Percentiles rank a stretch among this genome's conserved stretches.
These are phyloP conservation scores for Stichopus horrens DNA, from an alignment of 53 echinoderm and acorn worm species.

Conservation along the genomic window DNA sequence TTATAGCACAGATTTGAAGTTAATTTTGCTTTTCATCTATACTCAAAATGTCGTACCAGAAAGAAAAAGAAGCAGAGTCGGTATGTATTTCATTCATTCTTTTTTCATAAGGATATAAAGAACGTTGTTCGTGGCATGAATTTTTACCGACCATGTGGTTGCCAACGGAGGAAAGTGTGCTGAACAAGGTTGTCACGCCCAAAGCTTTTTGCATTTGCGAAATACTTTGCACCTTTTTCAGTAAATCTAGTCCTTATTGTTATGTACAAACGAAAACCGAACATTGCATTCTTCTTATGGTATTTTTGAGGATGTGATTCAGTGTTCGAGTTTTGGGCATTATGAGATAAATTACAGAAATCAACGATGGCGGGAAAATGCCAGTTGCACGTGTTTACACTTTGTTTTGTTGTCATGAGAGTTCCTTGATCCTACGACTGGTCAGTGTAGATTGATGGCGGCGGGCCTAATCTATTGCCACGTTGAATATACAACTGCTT, in stretches of 20 bases:
- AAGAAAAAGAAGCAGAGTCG: constrained; percentile 34
- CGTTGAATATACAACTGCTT: too few relatives aligned
- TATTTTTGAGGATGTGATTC: neutral
- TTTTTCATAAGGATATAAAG: neutral
- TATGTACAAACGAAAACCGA: too few relatives aligned
- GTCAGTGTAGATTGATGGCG: too few relatives aligned
- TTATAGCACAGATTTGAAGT: neutral
- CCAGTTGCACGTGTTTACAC: constrained; percentile 36
- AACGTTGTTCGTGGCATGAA: neutral
- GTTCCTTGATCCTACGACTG: neutral
- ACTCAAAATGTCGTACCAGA: constrained; percentile 16
- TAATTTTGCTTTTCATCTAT: neutral
- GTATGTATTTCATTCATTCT: constrained; percentile 8
- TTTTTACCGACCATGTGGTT: constrained; percentile 9
- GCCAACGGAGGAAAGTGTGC: neutral
- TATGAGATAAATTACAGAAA: neutral
- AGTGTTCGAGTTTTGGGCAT: neutral
- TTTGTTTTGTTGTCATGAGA: constrained; percentile 34
- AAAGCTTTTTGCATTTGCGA: neutral
- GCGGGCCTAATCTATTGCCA: too few relatives aligned
- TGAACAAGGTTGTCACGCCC: constrained; percentile 17
- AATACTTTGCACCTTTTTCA: neutral
- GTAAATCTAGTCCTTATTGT: too few relatives aligned
- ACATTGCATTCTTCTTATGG: too few relatives aligned
- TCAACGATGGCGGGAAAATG: constrained; percentile 1